Evolutionary conservation across 2,888 invertebrate genomes (phyloP).

Genomic region (Panzeria rudis): DNA sequence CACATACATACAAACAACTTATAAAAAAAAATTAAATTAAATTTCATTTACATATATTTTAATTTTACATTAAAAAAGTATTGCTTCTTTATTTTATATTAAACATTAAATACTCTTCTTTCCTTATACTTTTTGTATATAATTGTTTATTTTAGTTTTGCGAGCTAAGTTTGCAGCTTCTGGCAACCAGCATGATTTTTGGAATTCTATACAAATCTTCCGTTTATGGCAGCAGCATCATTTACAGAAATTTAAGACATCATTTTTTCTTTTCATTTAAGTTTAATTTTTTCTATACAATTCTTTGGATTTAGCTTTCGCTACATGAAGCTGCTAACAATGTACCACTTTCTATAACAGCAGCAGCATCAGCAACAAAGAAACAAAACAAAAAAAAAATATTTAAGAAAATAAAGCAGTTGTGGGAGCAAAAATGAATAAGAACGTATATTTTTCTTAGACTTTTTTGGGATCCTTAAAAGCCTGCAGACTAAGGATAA

Average conservation of each 20-base stretch:
- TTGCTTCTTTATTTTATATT: slow-evolving; percentile 15
- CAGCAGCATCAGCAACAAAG: neutral
- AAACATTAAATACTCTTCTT: neutral
- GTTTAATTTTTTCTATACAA: slow-evolving; percentile 5
- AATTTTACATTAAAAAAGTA: neutral
- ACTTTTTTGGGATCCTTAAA: slow-evolving; percentile 55
- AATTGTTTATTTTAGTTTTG: neutral
- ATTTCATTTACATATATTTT: slow-evolving; percentile 3
- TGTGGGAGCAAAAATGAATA: neutral
- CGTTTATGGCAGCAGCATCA: slow-evolving; percentile 20
- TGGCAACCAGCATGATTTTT: slow-evolving; percentile 58
- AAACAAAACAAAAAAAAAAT: neutral
- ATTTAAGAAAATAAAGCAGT: slow-evolving; percentile 17
- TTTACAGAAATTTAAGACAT: slow-evolving; percentile 19
- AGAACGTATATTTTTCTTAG: slow-evolving; percentile 20
- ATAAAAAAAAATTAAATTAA: neutral
- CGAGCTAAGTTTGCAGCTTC: slow-evolving; percentile 10
- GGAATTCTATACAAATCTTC: slow-evolving; percentile 31
- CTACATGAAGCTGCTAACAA: slow-evolving; percentile 29
- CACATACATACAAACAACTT: neutral
- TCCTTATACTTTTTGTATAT: neutral
- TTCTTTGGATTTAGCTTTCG: slow-evolving; percentile 41
- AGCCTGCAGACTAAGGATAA: slow-evolving; percentile 67
- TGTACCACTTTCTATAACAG: slow-evolving; percentile 26
- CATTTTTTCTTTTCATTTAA: slow-evolving; percentile 12